phyloP scores from a whole-genome alignment of 2,888 invertebrate genomes.

The Netelia melanura region DNA sequence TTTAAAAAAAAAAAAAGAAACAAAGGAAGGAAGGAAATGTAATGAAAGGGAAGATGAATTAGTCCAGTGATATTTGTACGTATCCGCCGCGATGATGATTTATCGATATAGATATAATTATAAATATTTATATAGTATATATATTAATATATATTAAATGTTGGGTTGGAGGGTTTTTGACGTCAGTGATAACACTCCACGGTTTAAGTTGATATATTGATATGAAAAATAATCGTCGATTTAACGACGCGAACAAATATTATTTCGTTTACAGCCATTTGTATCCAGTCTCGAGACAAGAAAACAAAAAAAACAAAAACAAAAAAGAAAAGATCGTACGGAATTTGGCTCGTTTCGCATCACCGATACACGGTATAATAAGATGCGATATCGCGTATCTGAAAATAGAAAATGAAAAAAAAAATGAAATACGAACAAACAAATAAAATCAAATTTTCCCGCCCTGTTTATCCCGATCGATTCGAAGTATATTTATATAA shows the following conservation, averaged over 20 bases:
- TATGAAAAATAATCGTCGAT: constrained; percentile 48
- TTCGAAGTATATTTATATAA: constrained; percentile 66
- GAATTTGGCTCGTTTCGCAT: constrained; percentile 40
- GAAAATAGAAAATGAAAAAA: constrained; percentile 20
- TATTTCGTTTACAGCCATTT: constrained; percentile 46
- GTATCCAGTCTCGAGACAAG: not conserved
- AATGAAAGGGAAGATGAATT: constrained; percentile 56
- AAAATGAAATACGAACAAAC: not conserved
- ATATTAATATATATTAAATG: constrained; percentile 66
- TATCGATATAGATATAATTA: constrained; percentile 65
- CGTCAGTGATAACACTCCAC: constrained; percentile 65
- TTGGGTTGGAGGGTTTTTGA: constrained; percentile 69
- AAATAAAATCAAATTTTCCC: constrained; percentile 47
- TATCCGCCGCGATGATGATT: constrained; percentile 69
- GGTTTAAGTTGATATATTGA: constrained; percentile 58
- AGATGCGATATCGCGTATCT: not conserved
- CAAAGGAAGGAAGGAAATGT: constrained; percentile 33
- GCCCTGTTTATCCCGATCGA: constrained; percentile 55
- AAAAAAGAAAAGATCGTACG: constrained; percentile 14
- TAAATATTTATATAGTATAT: constrained; percentile 65
- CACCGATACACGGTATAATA: constrained; percentile 1
- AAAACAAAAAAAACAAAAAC: not conserved
- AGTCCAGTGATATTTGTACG: constrained; percentile 73
- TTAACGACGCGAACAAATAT: constrained; percentile 49
- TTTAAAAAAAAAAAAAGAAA: constrained; percentile 17